Evolutionary conservation across 2,797 vertebrate species (phyloP), one percentile per base, ranked within the genome.

Genomic region (Philypnodon macrostomus): DNA sequence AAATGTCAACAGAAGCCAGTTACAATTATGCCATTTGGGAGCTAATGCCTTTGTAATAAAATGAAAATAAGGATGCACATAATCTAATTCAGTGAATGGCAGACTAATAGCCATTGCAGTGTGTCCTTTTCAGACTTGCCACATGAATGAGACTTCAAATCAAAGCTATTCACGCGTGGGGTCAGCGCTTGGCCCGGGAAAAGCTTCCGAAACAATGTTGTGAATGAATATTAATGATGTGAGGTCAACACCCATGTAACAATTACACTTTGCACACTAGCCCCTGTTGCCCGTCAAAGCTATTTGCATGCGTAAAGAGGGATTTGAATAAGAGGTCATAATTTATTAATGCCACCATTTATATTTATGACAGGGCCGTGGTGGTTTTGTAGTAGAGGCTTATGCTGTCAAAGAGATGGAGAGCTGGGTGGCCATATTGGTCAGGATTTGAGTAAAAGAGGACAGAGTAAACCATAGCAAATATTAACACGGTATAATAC

Each of bases 301-400:
- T 47, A 71, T 86, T 78, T 84, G 83, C 81, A 85, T 86, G 76
- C 62, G 72, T 72, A 75, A 88, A 83, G 67, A 79, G 62, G 54
- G 56, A 47, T 77, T 66, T 69, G 66, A 77, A 80, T 75, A 35
- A 73, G 67, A 58, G 60, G 62, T 60, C 58, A 76, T 89, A 58
- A 80, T 76, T 87, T 87, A 89, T 85, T 84, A 79, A 88, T 64
- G 41, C 52, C 47, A 63, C 57, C 72, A 87, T 89, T 81, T 85
- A 83, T 87, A 89, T 89, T 86, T 73, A 85, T 83, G 72, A 71
- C 41, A 18, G 41, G 26, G 55, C 42, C 12, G 24, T 59, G n/a
- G 51, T 47, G 55, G 49, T 54, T 75, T 66, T 8, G 23, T 53
- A 39, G 65, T 26, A 47, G 10, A 1, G 42, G 45, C 39, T 30